Evolutionary conservation across 2,888 invertebrate genomes (phyloP), one percentile per base, ranked within the genome.

Genomic region (Drosophila niveifrons): DNA sequence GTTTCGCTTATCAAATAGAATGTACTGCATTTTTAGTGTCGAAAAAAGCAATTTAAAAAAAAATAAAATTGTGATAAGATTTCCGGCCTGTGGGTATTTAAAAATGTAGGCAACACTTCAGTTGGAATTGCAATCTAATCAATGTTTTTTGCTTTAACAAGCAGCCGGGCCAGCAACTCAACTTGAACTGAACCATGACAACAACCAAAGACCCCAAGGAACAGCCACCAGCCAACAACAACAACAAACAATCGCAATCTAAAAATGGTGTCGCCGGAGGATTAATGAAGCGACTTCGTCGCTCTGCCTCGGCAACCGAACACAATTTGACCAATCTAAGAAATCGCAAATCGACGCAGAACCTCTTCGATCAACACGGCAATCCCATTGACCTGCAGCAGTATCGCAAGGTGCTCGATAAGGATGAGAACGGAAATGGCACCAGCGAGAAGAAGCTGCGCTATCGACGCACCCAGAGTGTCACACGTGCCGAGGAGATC

Each of bases 401-500:
- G 69, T 91, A 88, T 58, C 89, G 91, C 3, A 89, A 90, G 66
- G 80, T 88, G 36, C 71, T 90, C 63, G 89, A 90, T 43, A 88
- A 72, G 67, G 90, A 90, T 73, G 89, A 90, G 53, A 90, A 86
- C 47, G 82, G 82, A 2, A 89, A 82, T 55, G 88, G 86, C 1
- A 72, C 75, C 36, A 72, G 78, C 1, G 91, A 94, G 69, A 94
- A 94, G 72, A 94, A 94, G 65, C 82, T 93, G 53, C 94, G 96
- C 36, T 94, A 94, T 80, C 94, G 96, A 87, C 94, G 97, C 87
- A 95, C 97, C 3, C 96, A 96, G 91, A 97, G 97, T 93, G 97
- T 96, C 36, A 96, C 97, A 6, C 94, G 96, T 72, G 97, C 97
- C 29, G 97, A 98, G 92, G 96, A 97, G 93, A 97, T 97, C 72